Evolutionary conservation across 1,140 invertebrate species (phyloP).

Genomic region (Ostrea edulis): DNA sequence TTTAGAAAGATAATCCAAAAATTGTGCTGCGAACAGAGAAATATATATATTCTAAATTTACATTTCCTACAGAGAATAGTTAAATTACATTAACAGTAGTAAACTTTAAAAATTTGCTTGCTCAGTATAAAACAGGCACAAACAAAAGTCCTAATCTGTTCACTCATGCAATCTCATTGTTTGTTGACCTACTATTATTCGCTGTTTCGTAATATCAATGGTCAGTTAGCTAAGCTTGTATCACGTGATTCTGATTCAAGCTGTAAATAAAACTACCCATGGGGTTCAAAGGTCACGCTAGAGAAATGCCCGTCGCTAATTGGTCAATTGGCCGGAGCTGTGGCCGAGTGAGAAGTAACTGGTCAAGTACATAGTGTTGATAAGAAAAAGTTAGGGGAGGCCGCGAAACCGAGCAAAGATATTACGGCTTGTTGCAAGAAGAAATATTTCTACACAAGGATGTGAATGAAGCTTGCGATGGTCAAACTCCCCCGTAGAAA

Average conservation of each 20-base stretch:
- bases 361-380: conserved; percentile 32
- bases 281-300: neutral
- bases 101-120: too few relatives aligned
- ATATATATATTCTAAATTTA: too few relatives aligned
- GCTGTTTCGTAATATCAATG: conserved; percentile 28
- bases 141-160: conserved; percentile 18
- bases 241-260: conserved; percentile 22
- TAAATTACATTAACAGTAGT: too few relatives aligned
- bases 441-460: neutral
- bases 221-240: conserved; percentile 15
- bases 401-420: neutral
- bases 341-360: conserved; percentile 26
- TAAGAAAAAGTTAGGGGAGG: conserved; percentile 32
- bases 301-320: neutral
- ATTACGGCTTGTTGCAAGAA: conserved; percentile 21
- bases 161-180: conserved; percentile 9
- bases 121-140: neutral
- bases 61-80: too few relatives aligned
- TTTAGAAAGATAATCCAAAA: too few relatives aligned
- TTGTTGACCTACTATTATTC: conserved; percentile 14
- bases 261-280: conserved; percentile 28
- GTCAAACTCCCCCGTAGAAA: neutral
- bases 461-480: neutral
- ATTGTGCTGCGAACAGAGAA: too few relatives aligned
- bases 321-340: conserved; percentile 28